Base-by-base conservation (phyloP, 2,113 vertebrate genomes). In the Corythoichthys intestinalis region DNA sequence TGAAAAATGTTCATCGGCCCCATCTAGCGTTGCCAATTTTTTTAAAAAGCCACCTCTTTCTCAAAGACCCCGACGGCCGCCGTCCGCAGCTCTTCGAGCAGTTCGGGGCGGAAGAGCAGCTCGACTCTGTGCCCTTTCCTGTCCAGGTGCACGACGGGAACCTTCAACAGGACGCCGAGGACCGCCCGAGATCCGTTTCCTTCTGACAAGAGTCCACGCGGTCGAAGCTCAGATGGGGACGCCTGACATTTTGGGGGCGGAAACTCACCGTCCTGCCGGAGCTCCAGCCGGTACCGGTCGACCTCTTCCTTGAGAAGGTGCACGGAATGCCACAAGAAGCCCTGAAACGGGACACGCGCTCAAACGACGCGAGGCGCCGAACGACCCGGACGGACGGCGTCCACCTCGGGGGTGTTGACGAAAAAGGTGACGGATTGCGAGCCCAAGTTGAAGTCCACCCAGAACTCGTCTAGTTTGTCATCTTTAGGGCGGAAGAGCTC, bases 381-480 rank as follows among this genome's bases (percentile, higher is more conserved):
- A 17, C 4, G 1, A 13, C n/a, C 4, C 2, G 11, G 37, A 4
- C 38, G 53, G 13, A 4, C 41, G 4, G 37, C 2, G 2, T 20
- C 6, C 17, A 96, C 96, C 93, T 94, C 87, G 0, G 71, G 77
- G 20, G 88, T 91, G 14, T 96, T 83, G 39, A 94, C 88, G 15
- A 95, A 97, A 88, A 98, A 97, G 71, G 94, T 94, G 66, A 98
- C 83, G n/a, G 93, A 92, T 64, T 85, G 89, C 59, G 93, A 96
- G 39, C 90, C 92, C 0, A 82, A 1, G 1, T 98, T 98, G 71
- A 98, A 98, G 70, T 98, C 96, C 0, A 98, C 91, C 96, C 96
- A 98, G 79, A 97, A 98, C 50, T 92, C 66, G 7, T 96, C 92
- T 70, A 97, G 81, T 38, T 94, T 94, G 20, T 95, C 94, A 14